Conservation (phyloP, 2,113 vertebrate genomes). For the Oostethus manadensis region DNA sequence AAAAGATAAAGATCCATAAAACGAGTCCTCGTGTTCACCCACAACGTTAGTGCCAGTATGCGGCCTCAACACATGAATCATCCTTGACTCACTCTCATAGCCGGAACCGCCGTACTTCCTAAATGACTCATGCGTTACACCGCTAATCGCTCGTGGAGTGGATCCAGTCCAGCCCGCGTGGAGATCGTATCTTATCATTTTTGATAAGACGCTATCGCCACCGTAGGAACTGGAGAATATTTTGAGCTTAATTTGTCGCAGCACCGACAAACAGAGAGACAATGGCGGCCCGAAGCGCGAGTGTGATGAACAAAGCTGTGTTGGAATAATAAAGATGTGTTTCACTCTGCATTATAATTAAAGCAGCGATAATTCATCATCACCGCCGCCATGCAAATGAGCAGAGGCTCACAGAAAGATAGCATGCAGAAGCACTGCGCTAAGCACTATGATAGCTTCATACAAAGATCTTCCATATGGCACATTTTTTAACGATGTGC, state of each 20-base stretch:
- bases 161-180: too few species aligned
- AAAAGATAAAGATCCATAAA: slow-evolving; percentile 5
- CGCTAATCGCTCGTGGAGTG: slow-evolving; percentile 11
- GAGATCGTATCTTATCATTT: not conserved
- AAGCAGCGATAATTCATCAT: slow-evolving; percentile 2
- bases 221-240: not conserved
- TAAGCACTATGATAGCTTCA: too few species aligned
- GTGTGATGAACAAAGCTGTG: slow-evolving; percentile 11
- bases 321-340: slow-evolving; percentile 7
- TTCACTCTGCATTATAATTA: slow-evolving; percentile 13
- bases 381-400: slow-evolving; percentile 8
- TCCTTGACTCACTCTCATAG: slow-evolving; percentile 31
- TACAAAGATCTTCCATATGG: too few species aligned
- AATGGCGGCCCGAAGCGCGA: not conserved
- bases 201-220: not conserved
- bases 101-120: slow-evolving; percentile 24
- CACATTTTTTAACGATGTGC: too few species aligned
- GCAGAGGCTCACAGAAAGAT: slow-evolving; percentile 1
- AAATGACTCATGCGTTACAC: slow-evolving; percentile 29
- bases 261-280: not conserved
- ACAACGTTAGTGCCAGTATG: slow-evolving; percentile 3
- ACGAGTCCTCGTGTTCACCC: not conserved
- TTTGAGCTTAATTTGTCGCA: not conserved
- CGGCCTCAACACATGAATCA: slow-evolving; percentile 21
- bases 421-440: too few species aligned